Evolutionary conservation across 2,797 vertebrate genomes (phyloP), one percentile per base, ranked within the genome.

Genomic region (Catostomus latipinnis): DNA sequence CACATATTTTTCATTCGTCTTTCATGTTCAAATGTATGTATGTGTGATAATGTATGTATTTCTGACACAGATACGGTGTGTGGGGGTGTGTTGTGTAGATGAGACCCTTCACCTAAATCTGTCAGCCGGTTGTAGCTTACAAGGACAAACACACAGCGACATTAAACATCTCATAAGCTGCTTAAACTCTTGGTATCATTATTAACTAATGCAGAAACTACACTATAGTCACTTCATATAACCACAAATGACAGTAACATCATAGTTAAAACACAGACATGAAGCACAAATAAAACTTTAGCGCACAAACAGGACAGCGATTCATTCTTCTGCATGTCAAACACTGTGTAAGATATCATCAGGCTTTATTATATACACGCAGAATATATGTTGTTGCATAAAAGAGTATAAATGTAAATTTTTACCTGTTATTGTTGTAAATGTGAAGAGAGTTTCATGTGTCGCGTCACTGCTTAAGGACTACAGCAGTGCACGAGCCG

Each of bases 81-180:
- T 70, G 68, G n/a, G 68, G n/a, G 22, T 62, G 43, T 60, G 52
- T 69, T 34, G 61, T n/a, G 12, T 52, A 57, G 75, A 56, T 6
- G 54, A 87, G 86, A 88, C 87, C 89, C 87, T 89, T 91, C 83
- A 88, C 90, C 89, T 70, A 88, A 71, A 87, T 90, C 16, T 52
- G 46, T 43, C 70, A 50, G 11, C 34, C 77, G 52, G 48, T 49
- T 14, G 46, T 34, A 34, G 22, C 22, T 3, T 57, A 22, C 22
- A 68, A 74, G 82, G 78, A 68, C 58, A 73, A 43, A 60, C 61
- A 22, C 52, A 45, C 49, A 78, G 22, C 43, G 5, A 60, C 16
- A 57, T 66, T 79, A 56, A 14, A 46, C 58, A 63, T 9, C 6
- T 53, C 14, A 63, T 65, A 49, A 63, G 8, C 8, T 65, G 1